These are phyloP conservation scores for Sebastes schlegelii DNA, from an alignment of 2,113 vertebrate species.

Conservation along the genomic window DNA sequence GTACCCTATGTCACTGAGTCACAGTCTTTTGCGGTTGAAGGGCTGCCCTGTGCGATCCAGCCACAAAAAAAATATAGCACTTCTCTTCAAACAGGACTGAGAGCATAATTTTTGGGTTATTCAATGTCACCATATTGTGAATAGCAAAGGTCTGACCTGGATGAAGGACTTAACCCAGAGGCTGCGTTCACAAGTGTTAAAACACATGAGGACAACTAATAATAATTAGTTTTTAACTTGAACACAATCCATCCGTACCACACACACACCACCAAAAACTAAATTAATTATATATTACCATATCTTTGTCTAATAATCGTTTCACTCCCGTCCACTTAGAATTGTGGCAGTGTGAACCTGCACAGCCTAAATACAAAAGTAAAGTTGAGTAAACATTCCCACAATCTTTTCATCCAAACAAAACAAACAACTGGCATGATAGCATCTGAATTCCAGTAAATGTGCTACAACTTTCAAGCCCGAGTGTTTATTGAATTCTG, in stretches of 20 bases:
- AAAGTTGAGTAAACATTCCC: constrained; percentile 32
- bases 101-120: neutral
- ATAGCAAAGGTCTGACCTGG: neutral
- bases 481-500: constrained; percentile 10
- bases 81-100: neutral
- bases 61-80: neutral
- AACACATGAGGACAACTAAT: neutral
- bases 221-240: neutral
- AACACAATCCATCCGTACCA: neutral
- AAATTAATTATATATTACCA: too few relatives aligned
- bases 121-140: neutral
- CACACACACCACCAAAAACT: neutral
- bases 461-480: constrained; percentile 3
- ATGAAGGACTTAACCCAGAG: neutral
- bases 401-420: constrained; percentile 9
- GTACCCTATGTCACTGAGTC: too few relatives aligned
- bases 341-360: neutral
- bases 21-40: too few relatives aligned
- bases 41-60: too few relatives aligned
- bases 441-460: constrained; percentile 1
- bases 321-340: neutral
- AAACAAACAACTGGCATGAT: constrained; percentile 21
- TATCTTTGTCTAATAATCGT: neutral
- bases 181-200: neutral
- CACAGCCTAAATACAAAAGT: neutral